phyloP scores from a whole-genome alignment of 2,797 vertebrate species.

The Enteromius paludinosus region DNA sequence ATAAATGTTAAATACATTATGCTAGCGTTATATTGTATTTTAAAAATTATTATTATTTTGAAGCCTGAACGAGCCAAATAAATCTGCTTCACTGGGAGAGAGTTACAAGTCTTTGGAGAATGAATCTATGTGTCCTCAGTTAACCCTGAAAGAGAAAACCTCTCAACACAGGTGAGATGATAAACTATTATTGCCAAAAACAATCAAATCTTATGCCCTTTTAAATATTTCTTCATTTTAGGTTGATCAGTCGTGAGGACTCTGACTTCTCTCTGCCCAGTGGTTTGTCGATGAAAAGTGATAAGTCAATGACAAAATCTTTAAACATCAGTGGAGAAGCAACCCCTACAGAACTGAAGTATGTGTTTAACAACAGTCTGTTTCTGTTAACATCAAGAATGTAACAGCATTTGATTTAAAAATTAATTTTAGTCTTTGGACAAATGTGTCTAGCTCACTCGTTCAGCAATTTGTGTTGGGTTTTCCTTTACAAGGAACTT shows the following conservation, averaged over 20 bases:
- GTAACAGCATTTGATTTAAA: not conserved
- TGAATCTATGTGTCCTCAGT: not conserved
- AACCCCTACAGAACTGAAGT: not conserved
- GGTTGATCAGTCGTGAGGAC: not conserved
- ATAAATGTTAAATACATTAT: not conserved
- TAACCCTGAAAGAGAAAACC: not conserved
- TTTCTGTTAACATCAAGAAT: not conserved
- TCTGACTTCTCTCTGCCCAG: not conserved
- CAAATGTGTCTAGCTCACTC: not conserved
- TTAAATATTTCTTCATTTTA: not conserved
- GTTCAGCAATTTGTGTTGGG: not conserved
- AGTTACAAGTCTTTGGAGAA: not conserved
- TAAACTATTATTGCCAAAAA: not conserved
- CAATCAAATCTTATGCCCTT: not conserved
- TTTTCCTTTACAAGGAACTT: not conserved
- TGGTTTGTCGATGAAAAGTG: not conserved
- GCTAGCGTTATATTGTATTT: not conserved
- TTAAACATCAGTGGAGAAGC: rapidly evolving
- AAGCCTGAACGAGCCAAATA: not conserved
- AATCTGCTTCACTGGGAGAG: not conserved
- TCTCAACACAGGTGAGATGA: not conserved
- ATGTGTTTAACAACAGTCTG: not conserved
- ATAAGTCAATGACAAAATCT: rapidly evolving
- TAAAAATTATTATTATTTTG: not conserved
- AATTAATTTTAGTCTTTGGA: not conserved